Base-by-base conservation (phyloP, 2,113 vertebrate genomes). In the Callaeas wilsoni region DNA sequence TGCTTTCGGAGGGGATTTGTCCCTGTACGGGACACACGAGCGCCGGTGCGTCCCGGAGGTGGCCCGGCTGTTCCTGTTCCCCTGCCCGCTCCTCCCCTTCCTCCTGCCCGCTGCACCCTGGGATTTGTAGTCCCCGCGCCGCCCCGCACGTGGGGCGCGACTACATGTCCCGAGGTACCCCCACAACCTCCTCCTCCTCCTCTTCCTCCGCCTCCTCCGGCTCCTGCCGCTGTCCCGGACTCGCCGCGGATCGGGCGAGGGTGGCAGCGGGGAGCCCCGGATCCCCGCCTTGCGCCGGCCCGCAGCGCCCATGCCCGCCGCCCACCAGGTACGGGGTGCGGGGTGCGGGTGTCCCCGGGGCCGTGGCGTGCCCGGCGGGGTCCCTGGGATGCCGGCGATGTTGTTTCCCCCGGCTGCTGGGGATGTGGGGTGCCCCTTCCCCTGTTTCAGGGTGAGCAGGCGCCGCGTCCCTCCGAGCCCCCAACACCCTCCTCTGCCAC, bases 1-100 rank as follows among this genome's bases (percentile, higher is more conserved):
- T 7, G 29, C 13, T 64, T 35, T 41, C 12, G 20, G 19, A 22
- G 7, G 3, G 10, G 1, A 10, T 14, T 29, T 3, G 6, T 11
- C 18, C 19, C 32, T 8, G 0, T 0, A 2, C 0, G 13, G 1
- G 4, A 7, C 56, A 11, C 30, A 4, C 1, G 13, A 1, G 26
- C 0, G 1, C 15, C 2, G 0, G 1, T 7, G 2, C 2, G 0
- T 12, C 15, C 17, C 1, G 0, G 1, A 0, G 4, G 5, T 2
- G 13, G 4, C 5, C 4, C 1, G 2, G 32, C 10, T 41, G 3
- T 8, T 75, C 71, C 56, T 12, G 19, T 15, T 63, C 67, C 27
- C 59, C 33, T 2, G 4, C 17, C 33, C 35, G 16, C 46, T 35
- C 77, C 63, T 80, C 62, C 50, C 5, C 29, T 94, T 93, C 90